Base-by-base conservation (phyloP, 2,888 invertebrate genomes). In the Harpagoxenus sublaevis region DNA sequence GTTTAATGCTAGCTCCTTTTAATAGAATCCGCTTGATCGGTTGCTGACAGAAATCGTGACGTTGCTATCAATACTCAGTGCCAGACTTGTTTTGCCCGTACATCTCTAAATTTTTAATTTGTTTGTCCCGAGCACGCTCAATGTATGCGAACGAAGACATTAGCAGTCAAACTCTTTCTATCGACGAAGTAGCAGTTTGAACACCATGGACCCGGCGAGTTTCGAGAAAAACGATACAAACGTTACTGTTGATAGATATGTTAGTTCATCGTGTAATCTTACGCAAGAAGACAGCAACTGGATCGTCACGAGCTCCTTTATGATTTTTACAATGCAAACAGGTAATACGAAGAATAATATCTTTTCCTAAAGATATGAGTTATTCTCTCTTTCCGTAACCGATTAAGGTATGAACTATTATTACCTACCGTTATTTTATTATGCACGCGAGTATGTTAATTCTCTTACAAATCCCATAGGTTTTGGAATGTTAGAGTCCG, bases 241-340 rank as follows among this genome's bases (percentile, higher is more conserved):
- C 66, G 63, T 45, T 35, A 92, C 92, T 4, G 53, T 55, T 45
- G 66, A 85, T 48, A 82, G 55, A 31, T 93, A 93, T 70, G 60
- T 94, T 23, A 88, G 89, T 45, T 89, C 94, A 70, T 95, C 96
- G 23, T 97, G 96, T 92, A 96, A 96, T 92, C 96, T 97, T 51
- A 97, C 96, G 85, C 96, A 96, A 9, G 98, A 98, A 94, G 98
- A 98, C 93, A 97, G 98, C 15, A 98, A 97, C 91, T 98, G 98
- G 98, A 97, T 98, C 73, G 96, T 98, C 81, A 98, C 98, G 0
- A 98, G 97, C 75, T 97, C 98, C 0, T 98, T 98, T 94, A 98
- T 98, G 92, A 98, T 98, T 89, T 98, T 98, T 94, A 98, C 98
- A 0, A 98, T 98, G 98, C 98, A 98, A 96, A 98, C 98, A 87